Conservation (phyloP, 2,113 vertebrate genomes). For the Oreochromis niloticus region DNA sequence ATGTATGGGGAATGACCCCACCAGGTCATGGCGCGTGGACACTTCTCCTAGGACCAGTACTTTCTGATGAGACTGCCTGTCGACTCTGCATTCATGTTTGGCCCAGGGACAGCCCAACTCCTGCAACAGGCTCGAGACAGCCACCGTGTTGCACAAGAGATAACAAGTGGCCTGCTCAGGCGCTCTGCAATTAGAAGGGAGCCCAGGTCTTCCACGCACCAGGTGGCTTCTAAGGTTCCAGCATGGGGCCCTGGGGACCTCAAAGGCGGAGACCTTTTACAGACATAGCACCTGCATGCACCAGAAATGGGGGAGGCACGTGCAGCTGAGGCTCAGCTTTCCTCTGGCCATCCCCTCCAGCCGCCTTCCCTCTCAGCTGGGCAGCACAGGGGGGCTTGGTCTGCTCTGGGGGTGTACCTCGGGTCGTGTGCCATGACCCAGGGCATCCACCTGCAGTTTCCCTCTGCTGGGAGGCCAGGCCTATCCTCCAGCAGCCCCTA, state of each 20-base stretch:
- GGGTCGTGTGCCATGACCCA: accelerated
- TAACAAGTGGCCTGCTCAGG: not conserved
- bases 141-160: not conserved
- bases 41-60: not conserved
- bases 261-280: not conserved
- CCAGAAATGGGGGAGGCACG: not conserved
- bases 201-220: not conserved
- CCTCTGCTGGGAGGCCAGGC: not conserved
- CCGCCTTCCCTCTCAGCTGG: accelerated
- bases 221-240: not conserved
- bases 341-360: not conserved
- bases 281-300: not conserved
- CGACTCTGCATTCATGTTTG: not conserved
- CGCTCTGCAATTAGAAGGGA: not conserved
- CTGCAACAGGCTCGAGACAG: not conserved
- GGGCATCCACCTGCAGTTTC: not conserved
- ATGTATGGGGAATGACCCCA: not conserved
- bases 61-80: not conserved
- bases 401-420: not conserved
- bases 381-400: not conserved
- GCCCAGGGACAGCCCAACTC: not conserved
- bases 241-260: not conserved
- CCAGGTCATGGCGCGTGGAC: not conserved
- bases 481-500: accelerated
- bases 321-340: not conserved